phyloP scores from a whole-genome alignment of 2,113 vertebrate species.

The Enhydra lutris region DNA sequence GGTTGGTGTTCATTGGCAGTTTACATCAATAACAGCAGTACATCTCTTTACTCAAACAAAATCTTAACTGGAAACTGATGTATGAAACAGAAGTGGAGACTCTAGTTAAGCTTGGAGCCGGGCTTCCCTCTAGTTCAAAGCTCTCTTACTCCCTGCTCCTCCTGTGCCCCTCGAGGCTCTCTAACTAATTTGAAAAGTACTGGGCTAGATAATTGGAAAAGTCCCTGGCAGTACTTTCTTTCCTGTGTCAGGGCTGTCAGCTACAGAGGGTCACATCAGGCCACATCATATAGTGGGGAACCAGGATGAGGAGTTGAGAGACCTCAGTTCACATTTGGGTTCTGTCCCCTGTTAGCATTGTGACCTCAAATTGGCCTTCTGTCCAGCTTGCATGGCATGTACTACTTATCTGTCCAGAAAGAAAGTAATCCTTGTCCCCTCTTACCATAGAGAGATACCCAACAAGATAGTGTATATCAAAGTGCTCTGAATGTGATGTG shows the following conservation, averaged over 20 bases:
- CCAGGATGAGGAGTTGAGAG: neutral
- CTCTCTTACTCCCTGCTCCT: neutral
- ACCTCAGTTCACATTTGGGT: neutral
- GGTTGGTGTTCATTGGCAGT: neutral
- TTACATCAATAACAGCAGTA: neutral
- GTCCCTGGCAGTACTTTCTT: neutral
- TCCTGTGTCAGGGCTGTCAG: neutral
- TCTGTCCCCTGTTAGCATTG: neutral
- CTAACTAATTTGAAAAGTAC: neutral
- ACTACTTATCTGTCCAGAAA: neutral
- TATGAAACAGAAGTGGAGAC: neutral
- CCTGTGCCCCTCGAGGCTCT: neutral
- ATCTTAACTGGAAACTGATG: neutral
- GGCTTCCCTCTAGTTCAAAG: neutral
- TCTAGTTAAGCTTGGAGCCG: neutral
- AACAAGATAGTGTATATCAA: neutral
- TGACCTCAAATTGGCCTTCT: neutral
- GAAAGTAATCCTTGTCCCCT: neutral
- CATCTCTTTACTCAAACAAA: neutral
- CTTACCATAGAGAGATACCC: neutral
- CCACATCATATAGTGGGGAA: neutral
- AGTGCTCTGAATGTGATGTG: neutral
- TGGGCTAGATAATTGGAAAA: neutral
- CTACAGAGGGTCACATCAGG: neutral
- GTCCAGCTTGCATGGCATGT: neutral